Conservation (phyloP, 1,140 invertebrate species). For the Trichonephila clavata region DNA sequence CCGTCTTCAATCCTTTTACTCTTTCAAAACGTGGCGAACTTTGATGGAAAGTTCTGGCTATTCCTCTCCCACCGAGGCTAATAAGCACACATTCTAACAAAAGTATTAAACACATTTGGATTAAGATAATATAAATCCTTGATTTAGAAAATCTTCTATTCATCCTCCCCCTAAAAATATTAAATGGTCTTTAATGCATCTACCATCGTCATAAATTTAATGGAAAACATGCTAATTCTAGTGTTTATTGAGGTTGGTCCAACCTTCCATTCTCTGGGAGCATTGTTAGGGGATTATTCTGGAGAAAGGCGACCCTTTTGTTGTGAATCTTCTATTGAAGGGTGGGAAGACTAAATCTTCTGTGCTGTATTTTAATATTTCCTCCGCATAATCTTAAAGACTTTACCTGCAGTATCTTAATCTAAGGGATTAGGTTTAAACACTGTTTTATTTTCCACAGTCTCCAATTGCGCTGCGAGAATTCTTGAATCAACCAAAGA, state of each 20-base stretch:
- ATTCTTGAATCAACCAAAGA: neutral
- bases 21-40: neutral
- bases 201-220: slow-evolving; percentile 18
- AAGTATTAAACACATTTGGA: neutral
- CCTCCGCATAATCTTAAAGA: neutral
- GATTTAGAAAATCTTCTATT: neutral
- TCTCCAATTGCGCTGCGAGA: slow-evolving; percentile 11
- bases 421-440: slow-evolving; percentile 3
- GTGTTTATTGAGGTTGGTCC: slow-evolving; percentile 38
- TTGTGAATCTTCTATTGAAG: slow-evolving; percentile 17
- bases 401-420: neutral
- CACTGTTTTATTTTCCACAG: neutral
- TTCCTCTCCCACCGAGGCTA: neutral
- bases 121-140: slow-evolving; percentile 15
- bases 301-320: slow-evolving; percentile 60
- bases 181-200: slow-evolving; percentile 3
- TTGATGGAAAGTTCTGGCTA: neutral
- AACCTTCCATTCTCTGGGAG: neutral
- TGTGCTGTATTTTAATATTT: slow-evolving; percentile 43
- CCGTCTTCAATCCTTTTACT: neutral
- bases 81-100: neutral
- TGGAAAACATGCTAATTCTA: slow-evolving; percentile 63
- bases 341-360: slow-evolving; percentile 22
- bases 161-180: neutral
- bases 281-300: slow-evolving; percentile 44